phyloP scores from a whole-genome alignment of 1,140 invertebrate species.

The Drosophila oshimai region DNA sequence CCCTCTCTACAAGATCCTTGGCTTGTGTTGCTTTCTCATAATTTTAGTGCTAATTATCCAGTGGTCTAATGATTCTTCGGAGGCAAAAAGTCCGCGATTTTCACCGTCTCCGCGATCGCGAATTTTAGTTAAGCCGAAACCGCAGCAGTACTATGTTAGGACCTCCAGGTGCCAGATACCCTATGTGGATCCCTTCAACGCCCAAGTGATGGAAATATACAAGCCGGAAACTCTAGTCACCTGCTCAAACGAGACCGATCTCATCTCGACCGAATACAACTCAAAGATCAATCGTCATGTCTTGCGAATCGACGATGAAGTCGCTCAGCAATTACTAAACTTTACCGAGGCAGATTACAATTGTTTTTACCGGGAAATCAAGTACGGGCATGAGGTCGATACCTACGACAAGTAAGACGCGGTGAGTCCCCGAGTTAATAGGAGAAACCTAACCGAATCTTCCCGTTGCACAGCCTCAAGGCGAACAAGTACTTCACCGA shows the following conservation, averaged over 20 bases:
- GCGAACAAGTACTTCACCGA: conserved; percentile 17
- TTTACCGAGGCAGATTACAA: conserved; percentile 9
- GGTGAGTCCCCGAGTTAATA: not conserved
- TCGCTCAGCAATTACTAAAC: conserved; percentile 58
- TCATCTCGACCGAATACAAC: conserved; percentile 82
- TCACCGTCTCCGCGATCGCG: not conserved
- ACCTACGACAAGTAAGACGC: conserved; percentile 30
- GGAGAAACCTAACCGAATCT: conserved; percentile 11
- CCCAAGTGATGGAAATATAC: conserved; percentile 85
- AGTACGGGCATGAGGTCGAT: not conserved
- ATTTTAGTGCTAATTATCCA: not conserved
- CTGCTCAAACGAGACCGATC: conserved; percentile 83
- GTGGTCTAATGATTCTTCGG: not conserved
- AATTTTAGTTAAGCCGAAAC: not conserved
- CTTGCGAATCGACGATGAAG: conserved; percentile 52
- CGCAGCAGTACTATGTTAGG: not conserved
- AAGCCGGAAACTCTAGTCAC: conserved; percentile 84
- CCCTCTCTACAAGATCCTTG: conserved; percentile 7
- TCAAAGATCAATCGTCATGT: conserved; percentile 24
- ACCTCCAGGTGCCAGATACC: conserved; percentile 27
- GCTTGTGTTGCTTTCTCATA: not conserved
- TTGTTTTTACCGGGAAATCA: conserved; percentile 34
- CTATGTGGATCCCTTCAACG: conserved; percentile 86
- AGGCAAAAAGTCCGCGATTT: not conserved
- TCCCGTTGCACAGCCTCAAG: not conserved